phyloP scores from a whole-genome alignment of 2,113 vertebrate species.

The Pseudopipra pipra region DNA sequence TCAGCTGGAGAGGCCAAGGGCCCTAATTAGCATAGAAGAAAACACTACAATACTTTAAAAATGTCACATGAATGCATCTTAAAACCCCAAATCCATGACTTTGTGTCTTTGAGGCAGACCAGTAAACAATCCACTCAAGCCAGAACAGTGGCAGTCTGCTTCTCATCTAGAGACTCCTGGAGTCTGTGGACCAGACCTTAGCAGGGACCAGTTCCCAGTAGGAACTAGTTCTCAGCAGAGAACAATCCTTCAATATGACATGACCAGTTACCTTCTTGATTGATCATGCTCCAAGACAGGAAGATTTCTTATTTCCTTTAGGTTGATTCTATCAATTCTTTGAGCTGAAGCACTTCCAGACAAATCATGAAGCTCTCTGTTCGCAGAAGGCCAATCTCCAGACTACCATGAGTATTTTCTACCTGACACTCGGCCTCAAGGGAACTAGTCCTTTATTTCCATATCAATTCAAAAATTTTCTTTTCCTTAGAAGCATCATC shows the following conservation, averaged over 20 bases:
- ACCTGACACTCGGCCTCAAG: neutral
- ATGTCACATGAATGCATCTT: neutral
- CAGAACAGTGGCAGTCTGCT: neutral
- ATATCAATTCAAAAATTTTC: neutral
- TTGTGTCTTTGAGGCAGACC: neutral
- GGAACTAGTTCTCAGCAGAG: neutral
- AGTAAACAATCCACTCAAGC: neutral
- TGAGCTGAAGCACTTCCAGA: neutral
- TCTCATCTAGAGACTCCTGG: neutral
- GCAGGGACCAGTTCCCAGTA: neutral
- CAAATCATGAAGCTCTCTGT: neutral
- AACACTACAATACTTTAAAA: neutral
- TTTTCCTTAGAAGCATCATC: neutral
- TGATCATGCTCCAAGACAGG: neutral
- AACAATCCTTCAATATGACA: neutral
- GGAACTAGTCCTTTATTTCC: neutral
- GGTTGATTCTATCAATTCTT: neutral
- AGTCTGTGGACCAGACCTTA: neutral
- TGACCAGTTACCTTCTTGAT: neutral
- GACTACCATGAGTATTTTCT: neutral
- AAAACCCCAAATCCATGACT: neutral
- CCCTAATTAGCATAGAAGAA: neutral
- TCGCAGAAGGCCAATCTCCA: neutral
- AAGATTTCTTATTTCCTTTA: neutral
- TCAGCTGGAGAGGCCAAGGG: neutral